phyloP scores from a whole-genome alignment of 2,888 invertebrate species.

The Pheosia tremula region DNA sequence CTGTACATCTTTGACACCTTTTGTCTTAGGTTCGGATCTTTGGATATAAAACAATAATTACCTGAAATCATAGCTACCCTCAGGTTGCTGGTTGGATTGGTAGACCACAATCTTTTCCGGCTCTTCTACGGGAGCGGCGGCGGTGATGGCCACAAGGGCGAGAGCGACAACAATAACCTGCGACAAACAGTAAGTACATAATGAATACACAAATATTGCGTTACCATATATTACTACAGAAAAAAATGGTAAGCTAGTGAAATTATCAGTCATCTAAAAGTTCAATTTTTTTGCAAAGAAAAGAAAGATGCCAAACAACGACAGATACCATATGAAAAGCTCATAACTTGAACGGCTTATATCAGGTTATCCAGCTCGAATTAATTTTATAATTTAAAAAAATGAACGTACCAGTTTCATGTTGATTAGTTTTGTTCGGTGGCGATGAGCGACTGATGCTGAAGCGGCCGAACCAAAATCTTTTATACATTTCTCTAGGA shows the following conservation, averaged over 20 bases:
- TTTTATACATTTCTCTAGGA: conserved; percentile 76
- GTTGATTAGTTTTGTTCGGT: conserved; percentile 58
- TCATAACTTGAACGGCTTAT: no score
- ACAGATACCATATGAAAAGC: no score
- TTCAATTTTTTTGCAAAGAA: no score
- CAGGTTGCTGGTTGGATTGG: conserved; percentile 50
- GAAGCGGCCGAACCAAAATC: conserved; percentile 56
- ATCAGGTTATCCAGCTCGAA: not conserved
- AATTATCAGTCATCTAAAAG: no score
- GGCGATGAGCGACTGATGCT: conserved; percentile 74
- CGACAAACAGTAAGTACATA: not conserved
- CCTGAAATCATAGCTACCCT: conserved; percentile 58
- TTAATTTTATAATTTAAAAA: not conserved
- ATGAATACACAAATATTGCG: no score
- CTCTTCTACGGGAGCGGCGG: conserved; percentile 53
- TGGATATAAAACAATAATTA: conserved; percentile 34
- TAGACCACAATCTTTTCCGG: conserved; percentile 52
- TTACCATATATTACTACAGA: no score
- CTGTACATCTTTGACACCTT: no score
- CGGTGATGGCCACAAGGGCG: conserved; percentile 62
- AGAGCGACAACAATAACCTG: conserved; percentile 52
- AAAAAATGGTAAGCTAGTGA: no score
- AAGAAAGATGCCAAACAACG: no score
- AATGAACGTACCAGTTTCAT: conserved; percentile 74
- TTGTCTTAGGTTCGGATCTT: no score